These are phyloP conservation scores for Euzetes globulus DNA, from an alignment of 2,888 invertebrate genomes.

Conservation along the genomic window DNA sequence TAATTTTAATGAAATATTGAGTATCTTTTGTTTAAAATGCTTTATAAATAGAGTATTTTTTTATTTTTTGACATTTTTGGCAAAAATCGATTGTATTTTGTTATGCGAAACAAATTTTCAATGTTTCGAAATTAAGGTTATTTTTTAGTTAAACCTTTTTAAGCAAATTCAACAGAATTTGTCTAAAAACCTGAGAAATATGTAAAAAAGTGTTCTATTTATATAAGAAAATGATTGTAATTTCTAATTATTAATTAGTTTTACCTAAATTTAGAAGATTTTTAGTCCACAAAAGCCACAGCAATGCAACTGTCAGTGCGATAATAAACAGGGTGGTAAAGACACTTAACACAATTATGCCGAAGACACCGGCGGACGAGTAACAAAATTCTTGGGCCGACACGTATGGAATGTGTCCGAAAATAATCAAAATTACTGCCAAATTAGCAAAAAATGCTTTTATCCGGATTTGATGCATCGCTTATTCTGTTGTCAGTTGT, in stretches of 20 bases:
- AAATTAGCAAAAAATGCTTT: neutral
- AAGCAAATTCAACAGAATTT: too few relatives aligned
- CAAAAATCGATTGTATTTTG: too few relatives aligned
- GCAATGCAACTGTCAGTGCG: conserved; percentile 29
- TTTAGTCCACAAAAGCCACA: conserved; percentile 35
- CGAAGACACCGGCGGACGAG: conserved; percentile 62
- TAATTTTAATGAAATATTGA: too few relatives aligned
- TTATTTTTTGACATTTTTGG: too few relatives aligned
- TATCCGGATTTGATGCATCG: neutral
- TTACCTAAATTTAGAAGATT: conserved; percentile 27
- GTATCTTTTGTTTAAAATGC: too few relatives aligned
- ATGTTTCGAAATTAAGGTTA: too few relatives aligned
- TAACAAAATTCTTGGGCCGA: conserved; percentile 51
- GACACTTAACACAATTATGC: conserved; percentile 64
- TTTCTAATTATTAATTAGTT: neutral
- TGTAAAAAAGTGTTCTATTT: neutral
- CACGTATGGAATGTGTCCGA: neutral
- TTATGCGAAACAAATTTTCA: too few relatives aligned
- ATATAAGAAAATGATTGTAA: neutral
- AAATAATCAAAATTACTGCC: neutral
- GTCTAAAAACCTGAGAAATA: neutral
- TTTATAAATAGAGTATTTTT: too few relatives aligned
- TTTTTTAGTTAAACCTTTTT: too few relatives aligned
- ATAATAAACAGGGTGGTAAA: conserved; percentile 57
- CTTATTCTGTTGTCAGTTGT: neutral